Conservation (phyloP, 2,113 vertebrate species). For the Tragelaphus scriptus region DNA sequence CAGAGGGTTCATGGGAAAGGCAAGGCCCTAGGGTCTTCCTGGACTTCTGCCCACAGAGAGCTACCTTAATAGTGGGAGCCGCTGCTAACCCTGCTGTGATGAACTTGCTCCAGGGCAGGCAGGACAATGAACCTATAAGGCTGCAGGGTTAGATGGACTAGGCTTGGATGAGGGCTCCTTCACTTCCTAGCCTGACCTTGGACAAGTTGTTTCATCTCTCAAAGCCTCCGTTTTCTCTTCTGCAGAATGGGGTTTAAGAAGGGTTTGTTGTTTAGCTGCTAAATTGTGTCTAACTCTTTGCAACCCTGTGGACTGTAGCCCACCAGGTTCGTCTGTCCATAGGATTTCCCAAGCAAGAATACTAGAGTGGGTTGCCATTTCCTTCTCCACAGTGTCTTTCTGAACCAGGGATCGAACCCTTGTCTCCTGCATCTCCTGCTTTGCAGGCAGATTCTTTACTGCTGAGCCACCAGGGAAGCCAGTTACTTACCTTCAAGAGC, state of each 20-base stretch:
- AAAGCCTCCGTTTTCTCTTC: background rate
- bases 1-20: background rate
- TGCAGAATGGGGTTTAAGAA: background rate
- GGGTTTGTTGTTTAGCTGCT: background rate
- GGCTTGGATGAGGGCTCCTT: background rate
- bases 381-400: background rate
- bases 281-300: background rate
- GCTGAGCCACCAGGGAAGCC: background rate
- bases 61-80: accelerated
- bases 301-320: background rate
- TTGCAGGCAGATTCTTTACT: background rate
- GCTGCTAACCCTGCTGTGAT: no score
- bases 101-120: background rate
- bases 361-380: background rate
- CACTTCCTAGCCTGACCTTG: background rate
- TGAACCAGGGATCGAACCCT: background rate
- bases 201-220: background rate
- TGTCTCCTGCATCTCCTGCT: background rate
- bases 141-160: background rate
- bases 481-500: background rate
- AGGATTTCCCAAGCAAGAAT: background rate
- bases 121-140: background rate
- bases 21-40: background rate
- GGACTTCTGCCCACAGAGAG: background rate
- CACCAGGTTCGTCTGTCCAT: background rate